Evolutionary conservation across 2,797 vertebrate species (phyloP).

Genomic region (Petrocephalus sullivani): DNA sequence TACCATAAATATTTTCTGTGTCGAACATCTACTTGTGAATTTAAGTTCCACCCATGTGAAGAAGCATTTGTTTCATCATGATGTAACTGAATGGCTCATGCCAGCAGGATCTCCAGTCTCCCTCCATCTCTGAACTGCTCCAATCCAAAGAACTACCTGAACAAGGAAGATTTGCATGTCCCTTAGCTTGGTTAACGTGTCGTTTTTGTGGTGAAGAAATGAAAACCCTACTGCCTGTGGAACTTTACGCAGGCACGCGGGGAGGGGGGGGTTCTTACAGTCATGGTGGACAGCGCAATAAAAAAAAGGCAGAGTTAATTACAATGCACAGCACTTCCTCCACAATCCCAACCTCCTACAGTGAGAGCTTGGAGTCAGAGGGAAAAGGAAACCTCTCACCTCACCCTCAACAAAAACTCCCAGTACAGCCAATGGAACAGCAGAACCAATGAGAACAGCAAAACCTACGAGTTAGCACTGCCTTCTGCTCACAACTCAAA

Average conservation of each 20-base stretch:
- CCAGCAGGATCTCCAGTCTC: background rate
- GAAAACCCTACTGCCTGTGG: background rate
- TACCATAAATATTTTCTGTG: background rate
- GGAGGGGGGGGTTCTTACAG: background rate
- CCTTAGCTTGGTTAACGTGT: background rate
- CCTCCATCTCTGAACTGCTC: background rate
- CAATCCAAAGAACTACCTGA: background rate
- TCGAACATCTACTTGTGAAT: background rate
- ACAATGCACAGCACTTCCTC: constrained; percentile 10
- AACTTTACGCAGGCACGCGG: background rate
- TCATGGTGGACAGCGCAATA: background rate
- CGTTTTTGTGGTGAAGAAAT: background rate
- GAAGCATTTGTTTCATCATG: background rate
- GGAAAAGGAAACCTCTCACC: background rate
- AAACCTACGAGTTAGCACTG: background rate
- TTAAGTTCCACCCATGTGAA: background rate
- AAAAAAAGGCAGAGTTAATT: background rate
- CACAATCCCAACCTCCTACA: background rate
- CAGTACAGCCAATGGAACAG: background rate
- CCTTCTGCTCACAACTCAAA: background rate
- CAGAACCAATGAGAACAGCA: background rate
- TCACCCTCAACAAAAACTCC: background rate
- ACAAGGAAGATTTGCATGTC: background rate
- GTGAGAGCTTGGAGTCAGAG: background rate
- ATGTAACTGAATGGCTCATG: background rate